Percentiles rank a stretch among this genome's conserved stretches.
Conservation (phyloP, 2,888 invertebrate genomes). For the Platycnemis pennipes region DNA sequence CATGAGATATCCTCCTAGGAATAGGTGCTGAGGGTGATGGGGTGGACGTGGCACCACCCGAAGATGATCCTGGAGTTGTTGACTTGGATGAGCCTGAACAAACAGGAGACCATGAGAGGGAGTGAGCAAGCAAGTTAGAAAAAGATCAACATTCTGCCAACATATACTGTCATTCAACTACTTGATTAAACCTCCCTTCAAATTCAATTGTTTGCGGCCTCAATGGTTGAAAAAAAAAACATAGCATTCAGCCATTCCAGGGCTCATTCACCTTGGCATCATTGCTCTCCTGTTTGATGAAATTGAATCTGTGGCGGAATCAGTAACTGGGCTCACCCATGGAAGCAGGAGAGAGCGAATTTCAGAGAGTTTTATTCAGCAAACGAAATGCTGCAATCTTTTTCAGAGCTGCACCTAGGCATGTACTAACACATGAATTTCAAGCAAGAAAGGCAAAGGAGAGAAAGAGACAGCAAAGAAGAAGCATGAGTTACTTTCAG, state of each 20-base stretch:
- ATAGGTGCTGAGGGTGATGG: conserved; percentile 55
- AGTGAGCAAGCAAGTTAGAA: not conserved
- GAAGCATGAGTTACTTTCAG: not conserved
- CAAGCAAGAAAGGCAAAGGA: not conserved
- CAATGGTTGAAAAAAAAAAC: not conserved
- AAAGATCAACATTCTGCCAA: not conserved
- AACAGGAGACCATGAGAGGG: not conserved
- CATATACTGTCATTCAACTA: not conserved
- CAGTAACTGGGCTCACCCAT: not conserved
- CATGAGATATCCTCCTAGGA: conserved; percentile 54
- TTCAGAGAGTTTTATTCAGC: conserved; percentile 5
- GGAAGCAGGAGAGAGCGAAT: not conserved
- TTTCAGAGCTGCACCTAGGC: conserved; percentile 4
- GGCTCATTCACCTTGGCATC: not conserved
- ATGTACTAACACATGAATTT: not conserved
- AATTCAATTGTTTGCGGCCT: not conserved
- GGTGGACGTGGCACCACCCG: conserved; percentile 52
- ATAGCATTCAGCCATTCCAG: not conserved
- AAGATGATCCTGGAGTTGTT: conserved; percentile 57
- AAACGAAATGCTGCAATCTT: not conserved
- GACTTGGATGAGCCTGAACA: conserved; percentile 56
- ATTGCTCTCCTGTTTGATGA: not conserved
- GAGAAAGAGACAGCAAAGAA: not conserved
- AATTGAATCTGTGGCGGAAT: not conserved
- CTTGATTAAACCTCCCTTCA: not conserved